Base-by-base conservation (phyloP, 2,113 vertebrate genomes). In the Apodemus sylvaticus region DNA sequence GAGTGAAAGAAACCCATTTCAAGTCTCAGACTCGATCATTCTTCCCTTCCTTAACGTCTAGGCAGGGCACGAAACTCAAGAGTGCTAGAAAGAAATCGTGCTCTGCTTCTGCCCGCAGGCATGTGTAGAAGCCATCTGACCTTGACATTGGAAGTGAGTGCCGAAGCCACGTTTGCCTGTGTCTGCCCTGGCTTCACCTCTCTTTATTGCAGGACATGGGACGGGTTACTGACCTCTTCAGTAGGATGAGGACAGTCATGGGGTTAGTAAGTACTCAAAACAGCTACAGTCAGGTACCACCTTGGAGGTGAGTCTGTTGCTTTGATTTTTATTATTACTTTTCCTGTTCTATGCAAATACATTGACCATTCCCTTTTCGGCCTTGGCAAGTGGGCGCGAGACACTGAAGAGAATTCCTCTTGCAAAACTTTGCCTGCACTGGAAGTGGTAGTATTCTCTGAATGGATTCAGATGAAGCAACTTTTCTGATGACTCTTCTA, bases 61-160 rank as follows among this genome's bases (percentile, higher is more conserved):
- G 81, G 39, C 48, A 4, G 12, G 45, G 62, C n/a, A 7, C 4
- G 7, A 76, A 66, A 53, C 66, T 26, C 6, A 2, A 2, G 7
- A 1, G 5, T 4, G 60, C 1, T 29, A 0, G 20, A 68, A 77
- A 22, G 77, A 36, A 19, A 68, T 7, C 3, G 86, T 8, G 45
- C 12, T 2, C 8, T 0, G 6, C 20, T 66, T 22, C 34, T 31
- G 5, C 1, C 89, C 7, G 8, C 0, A 12, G 16, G 1, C n/a
- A 3, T 1, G 39, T 39, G 26, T 26, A 13, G 70, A 6, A 31
- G n/a, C 71, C 2, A 0, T 1, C 2, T n/a, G 39, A 45, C 7
- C 0, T 0, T 0, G 17, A 17, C 4, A 82, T 1, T 3, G 26
- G 53, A 36, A 11, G 7, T 1, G 0, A 64, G 2, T 5, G 16